phyloP scores from a whole-genome alignment of 2,797 vertebrate genomes.

The Lutjanus campechanus region DNA sequence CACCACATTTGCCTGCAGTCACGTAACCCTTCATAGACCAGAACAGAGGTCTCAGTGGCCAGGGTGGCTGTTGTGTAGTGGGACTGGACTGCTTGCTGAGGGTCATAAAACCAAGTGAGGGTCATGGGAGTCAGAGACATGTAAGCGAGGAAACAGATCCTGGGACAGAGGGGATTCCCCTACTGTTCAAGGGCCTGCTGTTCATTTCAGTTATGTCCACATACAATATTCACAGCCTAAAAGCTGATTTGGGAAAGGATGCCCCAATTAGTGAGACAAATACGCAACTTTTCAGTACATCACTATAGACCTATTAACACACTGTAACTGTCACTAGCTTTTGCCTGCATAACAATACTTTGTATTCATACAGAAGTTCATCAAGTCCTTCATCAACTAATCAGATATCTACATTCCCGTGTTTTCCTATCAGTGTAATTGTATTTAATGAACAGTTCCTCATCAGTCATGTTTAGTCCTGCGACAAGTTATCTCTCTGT shows the following conservation, averaged over 20 bases:
- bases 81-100: conserved; percentile 3
- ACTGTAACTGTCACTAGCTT: neutral
- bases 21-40: conserved; percentile 83
- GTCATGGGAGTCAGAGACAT: conserved; percentile 57
- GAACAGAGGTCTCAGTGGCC: conserved; percentile 77
- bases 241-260: neutral
- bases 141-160: neutral
- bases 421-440: neutral
- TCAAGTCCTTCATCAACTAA: neutral
- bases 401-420: neutral
- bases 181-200: neutral
- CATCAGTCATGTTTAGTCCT: neutral
- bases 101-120: conserved; percentile 30
- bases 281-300: neutral
- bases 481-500: neutral
- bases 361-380: neutral
- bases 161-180: neutral
- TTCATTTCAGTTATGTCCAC: conserved; percentile 22
- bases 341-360: neutral
- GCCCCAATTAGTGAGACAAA: conserved; percentile 7
- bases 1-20: conserved; percentile 52
- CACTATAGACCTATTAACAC: neutral
- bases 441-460: neutral
- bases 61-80: conserved; percentile 46
- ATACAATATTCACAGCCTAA: conserved; percentile 16